Evolutionary conservation across 2,888 invertebrate species (phyloP).

Genomic region (Orthonevra nobilis): DNA sequence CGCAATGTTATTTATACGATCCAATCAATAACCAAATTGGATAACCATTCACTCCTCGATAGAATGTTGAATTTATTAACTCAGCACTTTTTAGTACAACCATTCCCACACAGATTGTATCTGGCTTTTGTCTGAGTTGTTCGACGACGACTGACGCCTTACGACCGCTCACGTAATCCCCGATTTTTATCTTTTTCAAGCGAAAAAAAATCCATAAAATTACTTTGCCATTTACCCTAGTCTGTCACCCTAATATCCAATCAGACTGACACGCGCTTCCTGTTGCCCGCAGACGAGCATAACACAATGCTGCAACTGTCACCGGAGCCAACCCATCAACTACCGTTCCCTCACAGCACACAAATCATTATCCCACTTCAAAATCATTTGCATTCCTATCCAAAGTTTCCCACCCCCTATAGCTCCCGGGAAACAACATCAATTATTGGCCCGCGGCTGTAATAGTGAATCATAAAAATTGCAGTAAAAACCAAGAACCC

Average conservation of each 20-base stretch:
- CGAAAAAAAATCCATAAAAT: not conserved
- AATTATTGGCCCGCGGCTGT: slow-evolving; percentile 27
- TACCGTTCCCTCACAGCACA: not conserved
- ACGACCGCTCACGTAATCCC: not conserved
- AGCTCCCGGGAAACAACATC: too few relatives aligned
- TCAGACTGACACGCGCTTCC: slow-evolving; percentile 13
- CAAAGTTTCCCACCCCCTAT: slow-evolving; percentile 32
- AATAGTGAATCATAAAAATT: slow-evolving; percentile 58
- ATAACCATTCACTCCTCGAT: not conserved
- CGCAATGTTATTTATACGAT: not conserved
- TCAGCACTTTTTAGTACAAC: not conserved
- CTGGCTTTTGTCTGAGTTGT: too few relatives aligned
- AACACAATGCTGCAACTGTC: slow-evolving; percentile 12
- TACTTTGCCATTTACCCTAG: not conserved
- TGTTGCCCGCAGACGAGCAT: slow-evolving; percentile 21
- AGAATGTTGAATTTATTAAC: not conserved
- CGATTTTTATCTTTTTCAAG: not conserved
- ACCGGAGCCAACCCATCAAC: slow-evolving; percentile 18
- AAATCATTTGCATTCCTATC: slow-evolving; percentile 52
- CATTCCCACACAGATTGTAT: not conserved
- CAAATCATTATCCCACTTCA: slow-evolving; percentile 63
- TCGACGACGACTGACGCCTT: too few relatives aligned
- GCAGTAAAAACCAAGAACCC: slow-evolving; percentile 47
- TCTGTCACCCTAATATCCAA: not conserved
- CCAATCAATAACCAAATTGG: slow-evolving; percentile 1